phyloP scores from a whole-genome alignment of 2,888 invertebrate genomes.

The Hirtodrosophila histrioides region DNA sequence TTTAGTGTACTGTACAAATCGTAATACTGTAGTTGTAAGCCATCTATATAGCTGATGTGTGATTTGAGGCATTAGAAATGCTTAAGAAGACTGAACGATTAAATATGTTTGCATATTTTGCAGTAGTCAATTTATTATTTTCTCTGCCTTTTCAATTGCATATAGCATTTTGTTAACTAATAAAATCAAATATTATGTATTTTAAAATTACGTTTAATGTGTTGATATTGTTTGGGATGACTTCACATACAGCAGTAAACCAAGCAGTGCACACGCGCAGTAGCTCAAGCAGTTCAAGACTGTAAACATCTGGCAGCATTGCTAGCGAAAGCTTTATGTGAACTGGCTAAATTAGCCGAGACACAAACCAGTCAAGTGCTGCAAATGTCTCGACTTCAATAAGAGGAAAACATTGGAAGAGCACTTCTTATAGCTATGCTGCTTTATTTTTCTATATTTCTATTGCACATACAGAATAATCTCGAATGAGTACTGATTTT shows the following conservation, averaged over 20 bases:
- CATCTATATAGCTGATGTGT: conserved; percentile 28
- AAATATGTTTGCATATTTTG: conserved; percentile 36
- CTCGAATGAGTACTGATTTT: too few species aligned
- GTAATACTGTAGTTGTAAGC: conserved; percentile 24
- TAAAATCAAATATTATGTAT: conserved; percentile 22
- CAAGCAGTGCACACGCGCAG: conserved; percentile 10
- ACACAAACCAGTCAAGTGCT: conserved; percentile 10
- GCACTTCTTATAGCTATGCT: too few species aligned
- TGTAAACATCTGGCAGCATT: conserved; percentile 6
- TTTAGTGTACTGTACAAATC: conserved; percentile 26
- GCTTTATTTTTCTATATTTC: too few species aligned
- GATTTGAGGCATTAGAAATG: conserved; percentile 32
- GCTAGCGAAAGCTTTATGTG: not conserved
- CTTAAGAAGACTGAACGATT: conserved; percentile 50
- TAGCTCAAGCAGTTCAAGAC: not conserved
- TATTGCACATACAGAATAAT: too few species aligned
- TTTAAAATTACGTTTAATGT: not conserved
- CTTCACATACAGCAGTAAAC: too few species aligned
- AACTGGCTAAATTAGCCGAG: conserved; percentile 4
- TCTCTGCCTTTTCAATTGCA: conserved; percentile 28
- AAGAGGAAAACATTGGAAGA: too few species aligned
- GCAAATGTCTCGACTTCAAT: not conserved
- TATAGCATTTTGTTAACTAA: conserved; percentile 28
- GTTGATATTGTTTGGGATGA: not conserved
- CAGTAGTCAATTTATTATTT: conserved; percentile 20